Evolutionary conservation across 2,113 vertebrate genomes (phyloP).

Genomic region (Melanostigma gelatinosum): DNA sequence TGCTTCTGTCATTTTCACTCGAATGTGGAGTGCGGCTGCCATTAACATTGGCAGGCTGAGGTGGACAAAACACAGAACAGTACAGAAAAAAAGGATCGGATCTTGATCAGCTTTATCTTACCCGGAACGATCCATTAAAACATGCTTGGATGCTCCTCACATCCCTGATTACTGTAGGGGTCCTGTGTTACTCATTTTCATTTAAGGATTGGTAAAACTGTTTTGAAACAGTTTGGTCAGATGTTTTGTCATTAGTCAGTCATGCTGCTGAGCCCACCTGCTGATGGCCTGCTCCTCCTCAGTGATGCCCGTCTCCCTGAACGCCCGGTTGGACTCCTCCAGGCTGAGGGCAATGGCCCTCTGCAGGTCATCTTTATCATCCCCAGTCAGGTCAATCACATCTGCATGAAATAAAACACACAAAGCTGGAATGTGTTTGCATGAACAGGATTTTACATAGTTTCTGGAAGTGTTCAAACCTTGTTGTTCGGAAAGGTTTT

Average conservation of each 20-base stretch:
- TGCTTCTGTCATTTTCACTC: neutral
- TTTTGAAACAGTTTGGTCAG: neutral
- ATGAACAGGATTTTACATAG: neutral
- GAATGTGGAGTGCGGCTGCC: too few relatives aligned
- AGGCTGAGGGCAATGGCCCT: conserved; percentile 98
- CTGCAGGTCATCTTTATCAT: conserved; percentile 99
- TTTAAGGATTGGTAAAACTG: neutral
- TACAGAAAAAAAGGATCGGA: neutral
- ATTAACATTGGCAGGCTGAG: neutral
- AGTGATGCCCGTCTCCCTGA: conserved; percentile 98
- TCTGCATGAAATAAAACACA: conserved; percentile 82
- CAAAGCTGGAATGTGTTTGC: neutral
- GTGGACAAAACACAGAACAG: neutral
- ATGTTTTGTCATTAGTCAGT: neutral
- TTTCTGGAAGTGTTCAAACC: neutral
- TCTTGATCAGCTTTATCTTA: neutral
- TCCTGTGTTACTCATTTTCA: neutral
- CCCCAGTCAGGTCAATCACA: conserved; percentile 98
- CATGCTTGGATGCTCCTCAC: neutral
- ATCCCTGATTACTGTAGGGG: neutral
- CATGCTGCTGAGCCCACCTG: conserved; percentile 83
- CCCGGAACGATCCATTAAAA: neutral
- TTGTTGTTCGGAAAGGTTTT: too few relatives aligned
- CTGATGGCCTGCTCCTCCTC: conserved; percentile 99
- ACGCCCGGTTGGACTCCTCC: conserved; percentile 96